Evolutionary conservation across 1,140 invertebrate genomes (phyloP).

Genomic region (Philotrypesis tridentata): DNA sequence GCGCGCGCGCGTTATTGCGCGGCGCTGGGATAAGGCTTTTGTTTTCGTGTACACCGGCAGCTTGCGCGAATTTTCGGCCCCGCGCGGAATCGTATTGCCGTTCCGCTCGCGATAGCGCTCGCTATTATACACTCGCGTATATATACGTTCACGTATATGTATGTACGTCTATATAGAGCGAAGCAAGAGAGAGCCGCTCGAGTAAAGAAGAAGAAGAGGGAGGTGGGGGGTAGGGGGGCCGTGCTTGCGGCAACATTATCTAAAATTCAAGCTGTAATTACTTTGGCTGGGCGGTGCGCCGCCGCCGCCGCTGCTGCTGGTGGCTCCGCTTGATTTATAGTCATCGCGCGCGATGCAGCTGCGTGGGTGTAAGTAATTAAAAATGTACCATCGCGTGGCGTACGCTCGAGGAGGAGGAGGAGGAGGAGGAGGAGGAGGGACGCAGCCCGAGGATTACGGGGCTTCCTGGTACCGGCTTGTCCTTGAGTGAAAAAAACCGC

Average conservation of each 20-base stretch:
- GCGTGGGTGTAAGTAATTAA: constrained; percentile 76
- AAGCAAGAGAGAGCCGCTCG: constrained; percentile 44
- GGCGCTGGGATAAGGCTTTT: no score
- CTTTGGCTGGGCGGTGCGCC: constrained; percentile 71
- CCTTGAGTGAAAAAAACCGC: constrained; percentile 63
- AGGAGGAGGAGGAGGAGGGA: constrained; percentile 48
- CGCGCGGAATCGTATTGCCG: constrained; percentile 58
- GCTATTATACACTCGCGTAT: not conserved
- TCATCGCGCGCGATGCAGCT: constrained; percentile 74
- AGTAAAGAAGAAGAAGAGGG: constrained; percentile 38
- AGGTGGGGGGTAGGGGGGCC: no score
- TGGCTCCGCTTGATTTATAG: constrained; percentile 74
- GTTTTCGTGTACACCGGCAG: constrained; percentile 57
- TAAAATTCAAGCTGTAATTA: constrained; percentile 76
- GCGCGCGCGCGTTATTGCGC: no score
- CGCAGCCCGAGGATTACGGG: constrained; percentile 45
- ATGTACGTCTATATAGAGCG: not conserved
- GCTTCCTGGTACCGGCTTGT: constrained; percentile 60
- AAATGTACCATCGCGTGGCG: constrained; percentile 75
- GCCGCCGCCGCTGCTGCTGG: no score
- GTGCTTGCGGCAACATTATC: constrained; percentile 75
- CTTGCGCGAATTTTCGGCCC: constrained; percentile 36
- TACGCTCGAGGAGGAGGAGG: constrained; percentile 46
- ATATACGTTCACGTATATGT: constrained; percentile 1
- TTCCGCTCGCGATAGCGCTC: constrained; percentile 53